Conservation (phyloP, 2,888 invertebrate genomes). For the Alloscopus bannaensis region DNA sequence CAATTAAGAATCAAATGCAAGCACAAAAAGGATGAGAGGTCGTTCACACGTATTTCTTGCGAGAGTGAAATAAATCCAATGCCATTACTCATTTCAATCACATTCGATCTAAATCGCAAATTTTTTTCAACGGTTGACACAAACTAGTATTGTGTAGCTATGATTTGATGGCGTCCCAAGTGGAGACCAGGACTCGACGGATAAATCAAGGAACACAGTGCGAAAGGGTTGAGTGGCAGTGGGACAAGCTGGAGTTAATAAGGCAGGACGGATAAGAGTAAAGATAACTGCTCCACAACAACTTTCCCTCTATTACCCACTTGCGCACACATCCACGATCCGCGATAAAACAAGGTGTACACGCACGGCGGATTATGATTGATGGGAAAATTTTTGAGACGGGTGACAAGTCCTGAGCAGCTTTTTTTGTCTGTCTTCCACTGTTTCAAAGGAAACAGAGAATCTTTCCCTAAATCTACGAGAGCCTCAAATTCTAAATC, state of each 20-base stretch:
- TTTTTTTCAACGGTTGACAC: neutral
- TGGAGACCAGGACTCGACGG: slow-evolving; percentile 28
- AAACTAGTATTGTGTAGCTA: neutral
- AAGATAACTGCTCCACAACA: slow-evolving; percentile 22
- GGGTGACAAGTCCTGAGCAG: slow-evolving; percentile 65
- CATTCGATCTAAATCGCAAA: neutral
- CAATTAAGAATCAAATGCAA: too few species aligned
- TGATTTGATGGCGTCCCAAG: neutral
- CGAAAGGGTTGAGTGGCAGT: too few species aligned
- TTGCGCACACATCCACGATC: neutral
- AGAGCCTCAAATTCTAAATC: too few species aligned
- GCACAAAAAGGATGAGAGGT: too few species aligned
- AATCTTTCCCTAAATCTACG: neutral
- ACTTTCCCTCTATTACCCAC: neutral
- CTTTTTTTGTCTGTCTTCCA: slow-evolving; percentile 21
- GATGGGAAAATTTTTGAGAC: slow-evolving; percentile 71
- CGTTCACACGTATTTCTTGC: too few species aligned
- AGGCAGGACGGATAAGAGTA: slow-evolving; percentile 46
- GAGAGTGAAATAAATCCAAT: neutral
- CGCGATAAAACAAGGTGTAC: slow-evolving; percentile 14
- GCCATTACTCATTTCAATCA: neutral
- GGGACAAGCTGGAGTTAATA: slow-evolving; percentile 51
- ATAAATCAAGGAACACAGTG: too few species aligned
- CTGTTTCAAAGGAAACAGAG: neutral
- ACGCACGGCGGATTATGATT: slow-evolving; percentile 58